Evolutionary conservation across 2,797 vertebrate species (phyloP).

Genomic region (Gymnocypris eckloni): DNA sequence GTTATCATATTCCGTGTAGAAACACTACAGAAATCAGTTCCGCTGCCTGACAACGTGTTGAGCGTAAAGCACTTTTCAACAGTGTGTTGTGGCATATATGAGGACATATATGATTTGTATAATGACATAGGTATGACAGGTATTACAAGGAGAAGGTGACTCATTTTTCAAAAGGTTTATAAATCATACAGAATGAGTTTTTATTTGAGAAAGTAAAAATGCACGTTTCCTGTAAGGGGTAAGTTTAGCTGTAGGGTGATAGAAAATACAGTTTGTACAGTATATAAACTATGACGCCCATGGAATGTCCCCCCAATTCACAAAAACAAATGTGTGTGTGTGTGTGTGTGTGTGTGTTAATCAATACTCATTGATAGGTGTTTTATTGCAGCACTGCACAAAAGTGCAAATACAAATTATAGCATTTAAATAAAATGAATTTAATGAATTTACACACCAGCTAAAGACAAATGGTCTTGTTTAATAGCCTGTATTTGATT

Average conservation of each 20-base stretch:
- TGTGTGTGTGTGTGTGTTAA: neutral
- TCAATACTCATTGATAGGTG: neutral
- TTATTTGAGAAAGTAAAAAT: too few species aligned
- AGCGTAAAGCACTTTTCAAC: neutral
- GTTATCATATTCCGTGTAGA: slow-evolving; percentile 1
- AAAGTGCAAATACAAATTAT: neutral
- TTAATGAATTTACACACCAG: neutral
- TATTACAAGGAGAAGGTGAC: too few species aligned
- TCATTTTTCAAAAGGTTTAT: too few species aligned
- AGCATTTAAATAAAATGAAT: neutral
- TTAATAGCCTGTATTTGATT: neutral
- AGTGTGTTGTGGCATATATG: neutral
- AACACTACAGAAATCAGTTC: slow-evolving; percentile 31
- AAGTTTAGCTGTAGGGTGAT: too few species aligned
- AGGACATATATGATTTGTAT: too few species aligned
- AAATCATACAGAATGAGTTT: too few species aligned
- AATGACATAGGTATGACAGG: too few species aligned
- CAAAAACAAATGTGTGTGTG: too few species aligned
- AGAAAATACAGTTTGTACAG: too few species aligned
- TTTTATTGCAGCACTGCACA: neutral
- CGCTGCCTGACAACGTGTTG: neutral
- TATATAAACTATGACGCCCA: too few species aligned
- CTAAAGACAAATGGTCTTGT: neutral
- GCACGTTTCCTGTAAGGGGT: too few species aligned
- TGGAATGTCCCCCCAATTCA: too few species aligned